phyloP scores from a whole-genome alignment of 1,140 invertebrate species.

The Ceratoteleas bidentatus region DNA sequence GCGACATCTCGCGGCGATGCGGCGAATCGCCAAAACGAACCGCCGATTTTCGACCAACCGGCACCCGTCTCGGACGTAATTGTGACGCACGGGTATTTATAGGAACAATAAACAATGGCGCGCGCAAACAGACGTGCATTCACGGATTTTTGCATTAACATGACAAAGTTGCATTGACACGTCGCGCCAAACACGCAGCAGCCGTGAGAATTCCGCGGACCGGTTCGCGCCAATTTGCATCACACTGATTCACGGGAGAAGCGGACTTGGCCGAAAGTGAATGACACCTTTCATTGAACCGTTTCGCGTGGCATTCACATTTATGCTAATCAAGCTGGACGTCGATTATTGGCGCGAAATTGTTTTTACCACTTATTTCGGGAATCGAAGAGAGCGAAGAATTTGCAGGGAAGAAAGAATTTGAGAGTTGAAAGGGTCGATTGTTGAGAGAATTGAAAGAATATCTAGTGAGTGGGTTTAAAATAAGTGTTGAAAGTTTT shows the following conservation, averaged over 20 bases:
- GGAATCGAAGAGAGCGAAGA: too few relatives aligned
- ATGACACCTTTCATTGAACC: slow-evolving; percentile 23
- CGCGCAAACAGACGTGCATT: slow-evolving; percentile 38
- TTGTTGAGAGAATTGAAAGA: too few relatives aligned
- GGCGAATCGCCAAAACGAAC: too few relatives aligned
- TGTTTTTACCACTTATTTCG: not conserved
- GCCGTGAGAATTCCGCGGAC: slow-evolving; percentile 40
- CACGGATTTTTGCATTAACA: slow-evolving; percentile 45
- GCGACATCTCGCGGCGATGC: not conserved
- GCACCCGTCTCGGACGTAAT: slow-evolving; percentile 12
- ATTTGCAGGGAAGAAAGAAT: too few relatives aligned
- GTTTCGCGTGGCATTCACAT: slow-evolving; percentile 16
- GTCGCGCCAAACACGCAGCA: slow-evolving; percentile 32
- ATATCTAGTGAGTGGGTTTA: too few relatives aligned
- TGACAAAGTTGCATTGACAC: slow-evolving; percentile 60
- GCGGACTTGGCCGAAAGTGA: slow-evolving; percentile 12
- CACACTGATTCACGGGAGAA: slow-evolving; percentile 13
- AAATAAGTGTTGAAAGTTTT: too few relatives aligned
- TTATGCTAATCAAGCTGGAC: not conserved
- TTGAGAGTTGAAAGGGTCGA: too few relatives aligned
- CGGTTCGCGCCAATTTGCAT: slow-evolving; percentile 36
- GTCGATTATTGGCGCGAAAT: not conserved
- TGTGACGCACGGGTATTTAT: slow-evolving; percentile 30
- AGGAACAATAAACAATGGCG: slow-evolving; percentile 51
- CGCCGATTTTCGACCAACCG: not conserved